phyloP scores from a whole-genome alignment of 2,797 vertebrate genomes.

The Sandelia bainsii region DNA sequence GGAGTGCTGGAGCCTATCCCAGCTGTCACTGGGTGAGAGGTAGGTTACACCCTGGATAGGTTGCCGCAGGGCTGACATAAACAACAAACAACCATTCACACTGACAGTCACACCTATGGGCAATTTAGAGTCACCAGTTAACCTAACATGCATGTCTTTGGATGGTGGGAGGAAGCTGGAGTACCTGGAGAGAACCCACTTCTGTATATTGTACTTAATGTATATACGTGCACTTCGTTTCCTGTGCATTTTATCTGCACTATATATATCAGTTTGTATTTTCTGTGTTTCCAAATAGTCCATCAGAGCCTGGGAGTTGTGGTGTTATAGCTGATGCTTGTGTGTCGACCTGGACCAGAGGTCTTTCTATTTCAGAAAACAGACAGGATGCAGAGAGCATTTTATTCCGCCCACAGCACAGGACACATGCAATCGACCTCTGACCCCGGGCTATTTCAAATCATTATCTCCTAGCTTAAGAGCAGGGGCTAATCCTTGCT shows the following conservation, averaged over 20 bases:
- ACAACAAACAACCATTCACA: too few relatives aligned
- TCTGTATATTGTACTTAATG: too few relatives aligned
- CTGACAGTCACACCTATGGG: too few relatives aligned
- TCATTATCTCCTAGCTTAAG: slow-evolving; percentile 74
- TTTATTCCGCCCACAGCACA: slow-evolving; percentile 53
- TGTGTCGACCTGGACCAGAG: slow-evolving; percentile 31
- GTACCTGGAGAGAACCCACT: too few relatives aligned
- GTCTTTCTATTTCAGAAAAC: slow-evolving; percentile 53
- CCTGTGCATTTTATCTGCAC: neutral
- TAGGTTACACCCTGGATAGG: too few relatives aligned
- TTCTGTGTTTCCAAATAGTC: slow-evolving; percentile 22
- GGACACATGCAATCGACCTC: slow-evolving; percentile 60
- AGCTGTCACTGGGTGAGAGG: too few relatives aligned
- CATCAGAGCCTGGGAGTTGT: slow-evolving; percentile 8
- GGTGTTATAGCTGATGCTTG: slow-evolving; percentile 25
- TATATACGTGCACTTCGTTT: too few relatives aligned
- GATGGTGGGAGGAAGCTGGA: too few relatives aligned
- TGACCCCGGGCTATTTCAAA: slow-evolving; percentile 65
- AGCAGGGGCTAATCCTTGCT: slow-evolving; percentile 73
- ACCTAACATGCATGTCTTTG: too few relatives aligned
- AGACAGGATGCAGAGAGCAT: slow-evolving; percentile 48
- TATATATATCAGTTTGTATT: slow-evolving; percentile 17
- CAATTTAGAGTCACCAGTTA: too few relatives aligned
- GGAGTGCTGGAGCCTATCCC: too few relatives aligned
- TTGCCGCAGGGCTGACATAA: too few relatives aligned